Base-by-base conservation (phyloP, 2,888 invertebrate species). In the Sipha maydis region DNA sequence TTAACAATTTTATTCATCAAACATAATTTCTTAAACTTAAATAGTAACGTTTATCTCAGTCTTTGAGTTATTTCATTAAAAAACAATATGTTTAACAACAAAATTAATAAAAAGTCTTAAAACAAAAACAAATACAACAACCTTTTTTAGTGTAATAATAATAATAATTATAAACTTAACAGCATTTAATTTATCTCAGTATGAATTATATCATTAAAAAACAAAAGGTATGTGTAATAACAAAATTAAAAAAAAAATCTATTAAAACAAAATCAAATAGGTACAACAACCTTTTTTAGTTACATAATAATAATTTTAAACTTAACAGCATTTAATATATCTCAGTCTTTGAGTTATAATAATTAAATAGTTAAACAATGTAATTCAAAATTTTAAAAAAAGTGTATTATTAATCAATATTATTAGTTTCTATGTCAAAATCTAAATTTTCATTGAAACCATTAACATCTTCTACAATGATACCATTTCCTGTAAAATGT, bases 401-500 rank as follows among this genome's bases (percentile, higher is more conserved):
- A 5, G 21, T 61, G 7, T 38, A 38, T 69, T 82, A 82, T 71
- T 82, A 82, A 69, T 61, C 79, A 38, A 7, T 80, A 80, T 82
- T 82, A 82, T 28, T 28, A 82, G 69, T 82, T 71, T 82, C 82
- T 4, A 69, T 82, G 7, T 82, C 82, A 82, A 82, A 82, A 82
- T 82, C 69, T 28, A 71, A 82, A 28, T 8, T 82, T 28, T 82
- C 69, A 71, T 54, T 54, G 54, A 19, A 54, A 11, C 54, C 19
- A 54, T 69, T 69, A 71, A 82, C 31, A 82, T 82, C 69, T 82
- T 82, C 82, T 11, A 28, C 48, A 82, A 82, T 82, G 48, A 48
- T 4, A 71, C 21, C 4, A 82, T 69, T 82, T 28, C 69, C 69
- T 1, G 17, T 82, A 28, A 82, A 82, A 82, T 82, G 7, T 69